These are phyloP conservation scores for Pelobates fuscus DNA, from an alignment of 2,113 vertebrate genomes.

Conservation along the genomic window DNA sequence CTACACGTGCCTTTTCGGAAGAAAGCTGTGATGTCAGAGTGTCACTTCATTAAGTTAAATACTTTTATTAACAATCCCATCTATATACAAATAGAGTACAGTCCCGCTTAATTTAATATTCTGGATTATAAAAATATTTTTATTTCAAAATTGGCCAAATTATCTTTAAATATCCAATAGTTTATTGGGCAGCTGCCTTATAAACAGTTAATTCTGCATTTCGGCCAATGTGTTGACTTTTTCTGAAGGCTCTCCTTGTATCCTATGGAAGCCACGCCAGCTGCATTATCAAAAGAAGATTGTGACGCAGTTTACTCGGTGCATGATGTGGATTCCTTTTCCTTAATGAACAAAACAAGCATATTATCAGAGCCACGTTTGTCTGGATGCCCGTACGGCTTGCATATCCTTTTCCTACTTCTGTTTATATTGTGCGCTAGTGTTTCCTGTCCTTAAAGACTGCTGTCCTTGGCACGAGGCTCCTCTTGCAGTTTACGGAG, in stretches of 20 bases:
- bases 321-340: not conserved
- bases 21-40: too few species aligned
- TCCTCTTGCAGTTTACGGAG: fast-evolving
- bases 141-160: too few species aligned
- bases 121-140: too few species aligned
- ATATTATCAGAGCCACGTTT: not conserved
- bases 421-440: constrained; percentile 24
- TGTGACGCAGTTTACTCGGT: not conserved
- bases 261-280: constrained; percentile 18
- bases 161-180: too few species aligned
- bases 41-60: too few species aligned
- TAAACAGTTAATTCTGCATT: not conserved
- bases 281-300: constrained; percentile 23
- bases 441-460: constrained; percentile 47
- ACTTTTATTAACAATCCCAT: too few species aligned
- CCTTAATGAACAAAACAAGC: constrained; percentile 20
- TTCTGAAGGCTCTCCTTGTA: not conserved
- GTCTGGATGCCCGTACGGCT: not conserved
- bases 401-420: constrained; percentile 60
- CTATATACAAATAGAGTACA: too few species aligned
- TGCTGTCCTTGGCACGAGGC: constrained; percentile 24
- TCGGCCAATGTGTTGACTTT: constrained; percentile 13
- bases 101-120: too few species aligned
- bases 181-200: too few species aligned
- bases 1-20: too few species aligned